Conservation (phyloP, 92 coral and sea anemone genomes). For the Micromussa lordhowensis region DNA sequence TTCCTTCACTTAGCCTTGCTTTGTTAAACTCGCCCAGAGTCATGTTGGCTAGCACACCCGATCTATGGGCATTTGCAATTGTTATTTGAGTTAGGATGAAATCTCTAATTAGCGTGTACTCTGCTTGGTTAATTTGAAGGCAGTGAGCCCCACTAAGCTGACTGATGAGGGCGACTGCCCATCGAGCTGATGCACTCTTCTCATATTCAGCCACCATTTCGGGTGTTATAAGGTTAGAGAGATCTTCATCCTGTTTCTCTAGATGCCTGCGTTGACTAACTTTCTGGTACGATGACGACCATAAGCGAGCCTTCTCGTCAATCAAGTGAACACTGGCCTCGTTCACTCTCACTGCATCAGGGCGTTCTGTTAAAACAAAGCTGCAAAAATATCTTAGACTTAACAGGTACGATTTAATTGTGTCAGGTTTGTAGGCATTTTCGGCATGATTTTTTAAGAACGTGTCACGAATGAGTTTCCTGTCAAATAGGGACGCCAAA, state of each 20-base stretch:
- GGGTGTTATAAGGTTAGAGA: slow-evolving; percentile 32
- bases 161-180: slow-evolving; percentile 37
- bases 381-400: slow-evolving; percentile 18
- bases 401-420: slow-evolving; percentile 51
- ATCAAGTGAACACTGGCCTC: slow-evolving; percentile 10
- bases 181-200: slow-evolving; percentile 51
- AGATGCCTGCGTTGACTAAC: slow-evolving; percentile 43
- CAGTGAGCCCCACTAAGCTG: slow-evolving; percentile 44
- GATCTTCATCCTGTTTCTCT: slow-evolving; percentile 65
- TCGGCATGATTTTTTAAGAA: slow-evolving; percentile 4
- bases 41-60: slow-evolving; percentile 22
- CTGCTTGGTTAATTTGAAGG: neutral
- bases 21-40: neutral
- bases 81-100: slow-evolving; percentile 54
- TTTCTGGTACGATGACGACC: slow-evolving; percentile 63
- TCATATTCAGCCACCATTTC: slow-evolving; percentile 40
- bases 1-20: neutral
- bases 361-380: slow-evolving; percentile 53
- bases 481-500: neutral
- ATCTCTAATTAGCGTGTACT: slow-evolving; percentile 57
- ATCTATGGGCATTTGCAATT: slow-evolving; percentile 48
- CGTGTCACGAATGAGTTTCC: neutral
- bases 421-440: slow-evolving; percentile 45
- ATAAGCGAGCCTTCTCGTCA: slow-evolving; percentile 49
- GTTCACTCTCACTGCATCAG: slow-evolving; percentile 42